Base-by-base conservation (phyloP, 2,797 vertebrate genomes). In the Lithobates pipiens region DNA sequence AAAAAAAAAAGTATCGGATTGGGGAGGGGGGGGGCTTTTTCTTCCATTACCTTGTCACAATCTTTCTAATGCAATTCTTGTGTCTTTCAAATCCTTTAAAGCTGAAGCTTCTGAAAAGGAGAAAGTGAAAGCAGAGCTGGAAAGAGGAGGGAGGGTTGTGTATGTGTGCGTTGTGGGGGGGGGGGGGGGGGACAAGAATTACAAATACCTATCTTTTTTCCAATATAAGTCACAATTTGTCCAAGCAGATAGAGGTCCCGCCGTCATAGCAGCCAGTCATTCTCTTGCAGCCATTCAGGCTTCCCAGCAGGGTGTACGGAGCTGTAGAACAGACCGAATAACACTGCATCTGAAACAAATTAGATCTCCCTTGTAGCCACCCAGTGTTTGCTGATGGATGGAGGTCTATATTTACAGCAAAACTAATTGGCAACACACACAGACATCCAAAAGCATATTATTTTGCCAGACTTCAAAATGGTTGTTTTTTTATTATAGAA, bases 361-460 rank as follows among this genome's bases (percentile, higher is more conserved):
- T 97, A 98, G 95, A 94, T 95, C 94, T 91, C 92, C 89, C 90
- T 95, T 96, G 95, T 96, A 97, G 96, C 97, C 97, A 98, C 97
- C 98, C 97, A 98, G 97, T 97, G 96, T 96, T 96, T 95, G 94
- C 96, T 97, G 97, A 99, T 97, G 96, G 97, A 98, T 98, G 96
- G 96, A 95, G 96, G 96, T 96, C 96, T 95, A 95, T 95, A 96
- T 97, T 97, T 98, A 97, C 96, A 96, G 97, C 96, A 95, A 93
- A 96, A 96, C 96, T 99, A 99, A 99, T 98, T 98, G 98, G 97
- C 97, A 97, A 97, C 96, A 97, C 96, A 96, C 96, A 97, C 95
- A 95, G 93, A 95, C 92, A 94, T 93, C 92, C 92, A 92, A 94
- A 94, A 94, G 93, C 92, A 89, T 93, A 94, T 95, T 95, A 94